Base-by-base conservation (phyloP, 2,113 vertebrate genomes). In the Phalacrocorax carbo region DNA sequence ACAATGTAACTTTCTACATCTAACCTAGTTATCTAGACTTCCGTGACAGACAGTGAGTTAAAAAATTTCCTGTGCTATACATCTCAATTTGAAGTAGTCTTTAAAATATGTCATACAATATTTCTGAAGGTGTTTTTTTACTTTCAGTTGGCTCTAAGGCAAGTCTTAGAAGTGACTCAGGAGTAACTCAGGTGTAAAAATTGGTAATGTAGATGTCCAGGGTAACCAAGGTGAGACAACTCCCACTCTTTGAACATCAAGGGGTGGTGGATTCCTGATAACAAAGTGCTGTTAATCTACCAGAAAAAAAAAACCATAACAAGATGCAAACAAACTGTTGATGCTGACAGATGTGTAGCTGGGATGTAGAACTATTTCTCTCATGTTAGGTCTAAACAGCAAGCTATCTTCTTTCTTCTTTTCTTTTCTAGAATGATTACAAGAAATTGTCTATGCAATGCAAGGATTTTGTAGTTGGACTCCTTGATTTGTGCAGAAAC, bases 401-500 rank as follows among this genome's bases (percentile, higher is more conserved):
- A 57, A 73, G 15, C 48, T n/a, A 32, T 25, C 73, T 48, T 80
- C 52, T 70, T 91, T 94, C 61, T 92, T 84, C 57, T 91, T 73
- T 89, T 96, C 15, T 86, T 91, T 93, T 93, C 75, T 90, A 99
- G 99, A 99, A 99, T 80, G 99, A 99, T 94, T 99, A 99, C 97
- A 99, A 98, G 97, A 99, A 99, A 66, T 97, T 99, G 90, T 99
- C 99, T 71, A 98, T 99, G 98, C 99, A 99, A 96, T 99, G 99
- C 96, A 99, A 99, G 96, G 99, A 99, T 95, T 99, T 99, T 95
- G 99, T 99, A 48, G 99, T 99, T 23, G 99, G 99, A 57, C 99
- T 99, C 77, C 98, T 99, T 90, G 99, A 99, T 96, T 97, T 99
- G 96, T 99, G 99, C 96, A 98, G 99, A 91, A 99, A 99, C 93